phyloP scores from a whole-genome alignment of 2,113 vertebrate species.

The Todiramphus chloris region DNA sequence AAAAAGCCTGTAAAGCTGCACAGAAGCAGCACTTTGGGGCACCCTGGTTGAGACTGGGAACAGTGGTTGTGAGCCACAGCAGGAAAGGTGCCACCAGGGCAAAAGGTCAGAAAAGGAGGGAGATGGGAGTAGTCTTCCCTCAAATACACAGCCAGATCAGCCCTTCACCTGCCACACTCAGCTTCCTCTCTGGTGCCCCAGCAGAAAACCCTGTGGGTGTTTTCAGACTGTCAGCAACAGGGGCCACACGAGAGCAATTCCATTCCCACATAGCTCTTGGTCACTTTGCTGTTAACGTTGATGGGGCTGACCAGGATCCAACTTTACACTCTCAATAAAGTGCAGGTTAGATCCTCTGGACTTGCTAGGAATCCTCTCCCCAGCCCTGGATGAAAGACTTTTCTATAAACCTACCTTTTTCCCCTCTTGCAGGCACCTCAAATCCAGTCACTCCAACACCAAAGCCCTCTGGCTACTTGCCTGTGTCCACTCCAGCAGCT shows the following conservation, averaged over 20 bases:
- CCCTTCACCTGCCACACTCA: neutral
- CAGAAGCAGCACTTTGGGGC: neutral
- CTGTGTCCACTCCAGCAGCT: neutral
- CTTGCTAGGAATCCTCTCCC: neutral
- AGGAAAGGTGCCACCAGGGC: neutral
- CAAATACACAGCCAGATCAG: neutral
- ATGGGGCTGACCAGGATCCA: neutral
- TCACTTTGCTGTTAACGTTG: neutral
- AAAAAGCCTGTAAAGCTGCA: neutral
- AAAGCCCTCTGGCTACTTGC: neutral
- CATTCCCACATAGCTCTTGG: neutral
- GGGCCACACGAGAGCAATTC: neutral
- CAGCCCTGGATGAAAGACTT: neutral
- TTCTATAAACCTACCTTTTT: neutral
- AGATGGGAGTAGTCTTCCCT: neutral
- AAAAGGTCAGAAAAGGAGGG: neutral
- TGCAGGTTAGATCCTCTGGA: neutral
- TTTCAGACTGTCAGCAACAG: neutral
- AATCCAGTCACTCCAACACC: neutral
- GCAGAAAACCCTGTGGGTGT: neutral
- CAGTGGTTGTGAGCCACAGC: neutral
- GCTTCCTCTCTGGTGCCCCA: neutral
- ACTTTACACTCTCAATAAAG: neutral
- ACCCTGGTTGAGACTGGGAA: neutral
- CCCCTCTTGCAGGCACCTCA: neutral